Conservation (phyloP, 2,888 invertebrate genomes). For the Tenthredo scrophulariae region DNA sequence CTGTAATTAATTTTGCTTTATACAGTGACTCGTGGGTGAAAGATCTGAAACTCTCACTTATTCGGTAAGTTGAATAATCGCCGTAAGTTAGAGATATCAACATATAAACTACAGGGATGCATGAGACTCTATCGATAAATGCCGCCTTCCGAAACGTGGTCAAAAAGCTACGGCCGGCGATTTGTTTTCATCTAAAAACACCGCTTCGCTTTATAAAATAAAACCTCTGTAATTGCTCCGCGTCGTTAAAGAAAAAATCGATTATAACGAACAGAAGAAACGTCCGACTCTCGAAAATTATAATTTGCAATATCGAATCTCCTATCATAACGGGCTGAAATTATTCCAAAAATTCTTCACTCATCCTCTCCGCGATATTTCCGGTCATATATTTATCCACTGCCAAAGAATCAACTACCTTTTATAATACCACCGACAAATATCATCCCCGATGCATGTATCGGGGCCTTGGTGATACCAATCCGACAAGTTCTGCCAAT, state of each 20-base stretch:
- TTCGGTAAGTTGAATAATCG: conserved; percentile 68
- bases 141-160: conserved; percentile 65
- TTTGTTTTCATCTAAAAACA: conserved; percentile 65
- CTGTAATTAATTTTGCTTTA: conserved; percentile 72
- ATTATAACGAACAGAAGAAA: neutral
- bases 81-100: conserved; percentile 26
- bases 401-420: neutral
- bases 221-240: neutral
- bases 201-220: neutral
- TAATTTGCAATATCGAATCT: neutral
- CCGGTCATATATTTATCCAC: neutral
- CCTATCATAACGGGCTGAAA: neutral
- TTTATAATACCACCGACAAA: neutral
- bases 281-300: neutral
- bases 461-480: neutral
- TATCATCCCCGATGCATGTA: neutral
- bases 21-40: conserved; percentile 65
- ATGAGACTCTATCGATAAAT: conserved; percentile 24
- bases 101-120: conserved; percentile 16
- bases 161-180: conserved; percentile 70
- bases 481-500: neutral
- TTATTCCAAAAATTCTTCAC: neutral
- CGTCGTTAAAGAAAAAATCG: neutral
- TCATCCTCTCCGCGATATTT: neutral
- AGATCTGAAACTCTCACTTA: conserved; percentile 62